Conservation (phyloP, 1,140 invertebrate genomes). For the Polyergus mexicanus region DNA sequence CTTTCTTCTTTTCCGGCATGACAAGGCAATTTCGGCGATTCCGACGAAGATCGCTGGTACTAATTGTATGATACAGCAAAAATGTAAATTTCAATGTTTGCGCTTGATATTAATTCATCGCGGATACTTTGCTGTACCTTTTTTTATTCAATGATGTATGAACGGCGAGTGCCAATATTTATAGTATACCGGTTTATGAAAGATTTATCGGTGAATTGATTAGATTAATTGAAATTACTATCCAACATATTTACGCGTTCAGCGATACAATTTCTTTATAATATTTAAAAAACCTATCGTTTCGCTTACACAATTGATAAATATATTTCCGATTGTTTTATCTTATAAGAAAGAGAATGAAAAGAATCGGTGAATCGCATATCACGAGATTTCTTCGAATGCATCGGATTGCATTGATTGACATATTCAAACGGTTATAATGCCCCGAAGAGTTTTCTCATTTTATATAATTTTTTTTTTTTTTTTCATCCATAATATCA, state of each 20-base stretch:
- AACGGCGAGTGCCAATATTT: neutral
- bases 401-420: too few relatives aligned
- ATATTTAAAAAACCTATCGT: neutral
- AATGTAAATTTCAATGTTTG: neutral
- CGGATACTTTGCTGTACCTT: neutral
- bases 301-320: too few relatives aligned
- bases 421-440: too few relatives aligned
- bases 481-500: too few relatives aligned
- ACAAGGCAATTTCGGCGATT: neutral
- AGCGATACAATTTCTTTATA: neutral
- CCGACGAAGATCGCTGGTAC: neutral
- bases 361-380: too few relatives aligned
- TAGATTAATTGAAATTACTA: neutral
- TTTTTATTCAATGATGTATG: neutral
- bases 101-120: neutral
- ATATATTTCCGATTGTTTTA: too few relatives aligned
- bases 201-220: neutral
- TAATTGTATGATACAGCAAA: neutral
- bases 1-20: conserved; percentile 19
- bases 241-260: neutral
- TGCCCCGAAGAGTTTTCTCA: too few relatives aligned
- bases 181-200: neutral
- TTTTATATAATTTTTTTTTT: too few relatives aligned
- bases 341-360: too few relatives aligned
- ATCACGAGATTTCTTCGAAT: too few relatives aligned